These are phyloP conservation scores for Aphelenchoides avenae DNA, from an alignment of 1,140 invertebrate species.

Conservation along the genomic window DNA sequence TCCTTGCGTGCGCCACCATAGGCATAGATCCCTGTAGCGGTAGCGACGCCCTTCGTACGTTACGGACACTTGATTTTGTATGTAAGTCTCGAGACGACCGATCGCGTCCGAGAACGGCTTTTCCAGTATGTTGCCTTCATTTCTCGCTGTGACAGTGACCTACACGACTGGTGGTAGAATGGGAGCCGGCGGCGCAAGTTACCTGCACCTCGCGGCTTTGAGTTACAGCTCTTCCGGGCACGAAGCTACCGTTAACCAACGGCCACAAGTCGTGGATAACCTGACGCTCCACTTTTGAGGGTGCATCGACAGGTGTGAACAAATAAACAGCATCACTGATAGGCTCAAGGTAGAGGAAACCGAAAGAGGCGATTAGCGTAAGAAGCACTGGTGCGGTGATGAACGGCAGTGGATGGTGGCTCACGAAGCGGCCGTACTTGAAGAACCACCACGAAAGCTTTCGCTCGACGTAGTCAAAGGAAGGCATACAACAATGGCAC, in stretches of 20 bases:
- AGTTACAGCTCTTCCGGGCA: conserved; percentile 55
- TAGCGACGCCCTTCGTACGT: too few species aligned
- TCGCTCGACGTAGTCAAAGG: conserved; percentile 52
- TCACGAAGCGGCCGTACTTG: conserved; percentile 48
- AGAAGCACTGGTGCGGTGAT: conserved; percentile 52
- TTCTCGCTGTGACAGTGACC: conserved; percentile 49
- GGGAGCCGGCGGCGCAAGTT: too few species aligned
- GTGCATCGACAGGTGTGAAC: conserved; percentile 34
- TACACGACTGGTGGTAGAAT: conserved; percentile 16
- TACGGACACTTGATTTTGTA: too few species aligned
- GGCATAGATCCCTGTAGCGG: too few species aligned
- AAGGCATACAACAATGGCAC: too few species aligned
- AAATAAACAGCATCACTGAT: conserved; percentile 54
- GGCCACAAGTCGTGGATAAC: conserved; percentile 57
- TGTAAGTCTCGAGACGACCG: conserved; percentile 44
- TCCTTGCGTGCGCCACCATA: too few species aligned
- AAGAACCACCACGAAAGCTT: conserved; percentile 50
- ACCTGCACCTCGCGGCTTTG: conserved; percentile 56
- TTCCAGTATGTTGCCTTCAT: conserved; percentile 53
- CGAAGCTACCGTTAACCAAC: conserved; percentile 47
- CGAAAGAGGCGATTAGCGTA: conserved; percentile 32
- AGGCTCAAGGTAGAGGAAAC: conserved; percentile 47
- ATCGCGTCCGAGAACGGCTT: conserved; percentile 53
- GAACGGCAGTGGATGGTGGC: conserved; percentile 49
- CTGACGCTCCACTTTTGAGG: conserved; percentile 46